phyloP scores from a whole-genome alignment of 2,113 vertebrate species.

The Catharus minimus region DNA sequence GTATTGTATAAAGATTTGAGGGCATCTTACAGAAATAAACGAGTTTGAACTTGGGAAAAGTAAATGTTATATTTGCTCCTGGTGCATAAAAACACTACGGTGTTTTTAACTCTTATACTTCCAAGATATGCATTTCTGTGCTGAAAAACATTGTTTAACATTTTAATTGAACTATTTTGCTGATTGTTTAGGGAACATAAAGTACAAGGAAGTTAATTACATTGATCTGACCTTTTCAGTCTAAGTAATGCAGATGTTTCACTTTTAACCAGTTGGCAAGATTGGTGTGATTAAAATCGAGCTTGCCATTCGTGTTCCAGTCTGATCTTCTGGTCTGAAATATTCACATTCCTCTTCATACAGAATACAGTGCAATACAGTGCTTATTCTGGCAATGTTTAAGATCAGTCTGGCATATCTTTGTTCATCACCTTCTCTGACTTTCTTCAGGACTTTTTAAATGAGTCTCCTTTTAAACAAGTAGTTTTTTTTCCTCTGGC shows the following conservation, averaged over 20 bases:
- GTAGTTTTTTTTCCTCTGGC: neutral
- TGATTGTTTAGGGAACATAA: neutral
- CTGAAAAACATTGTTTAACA: constrained; percentile 4
- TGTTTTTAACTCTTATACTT: neutral
- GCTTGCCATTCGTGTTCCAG: neutral
- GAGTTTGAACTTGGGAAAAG: neutral
- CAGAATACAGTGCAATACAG: neutral
- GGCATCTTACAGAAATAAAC: constrained; percentile 48
- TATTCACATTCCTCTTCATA: neutral
- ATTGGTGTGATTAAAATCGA: neutral
- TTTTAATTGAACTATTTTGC: neutral
- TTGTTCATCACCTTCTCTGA: neutral
- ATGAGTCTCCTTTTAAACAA: neutral
- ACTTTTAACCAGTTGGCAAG: neutral
- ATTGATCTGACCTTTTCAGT: neutral
- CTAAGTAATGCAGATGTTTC: neutral
- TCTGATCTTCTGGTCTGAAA: neutral
- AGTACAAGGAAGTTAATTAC: neutral
- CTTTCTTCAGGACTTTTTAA: neutral
- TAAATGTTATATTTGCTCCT: neutral
- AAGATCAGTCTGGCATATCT: neutral
- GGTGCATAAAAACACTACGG: neutral
- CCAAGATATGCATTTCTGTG: neutral
- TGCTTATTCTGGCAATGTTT: neutral
- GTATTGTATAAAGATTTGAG: constrained; percentile 48